Conservation (phyloP, 2,797 vertebrate genomes). For the Anguilla pacifica region DNA sequence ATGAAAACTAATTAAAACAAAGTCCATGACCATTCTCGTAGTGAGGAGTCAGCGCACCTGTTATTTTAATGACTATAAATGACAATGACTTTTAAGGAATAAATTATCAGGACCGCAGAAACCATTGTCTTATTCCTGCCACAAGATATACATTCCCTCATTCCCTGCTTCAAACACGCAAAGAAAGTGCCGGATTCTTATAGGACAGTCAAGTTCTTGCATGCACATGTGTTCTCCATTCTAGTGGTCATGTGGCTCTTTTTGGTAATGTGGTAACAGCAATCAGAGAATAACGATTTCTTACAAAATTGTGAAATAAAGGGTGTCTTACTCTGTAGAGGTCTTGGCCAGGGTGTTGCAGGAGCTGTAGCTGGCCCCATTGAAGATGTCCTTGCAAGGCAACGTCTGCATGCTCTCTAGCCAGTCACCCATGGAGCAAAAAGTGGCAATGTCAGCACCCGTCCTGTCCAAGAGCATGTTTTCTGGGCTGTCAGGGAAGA, state of each 20-base stretch:
- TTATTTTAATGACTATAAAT: conserved; percentile 7
- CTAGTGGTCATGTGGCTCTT: neutral
- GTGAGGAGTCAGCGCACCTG: neutral
- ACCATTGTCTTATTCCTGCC: neutral
- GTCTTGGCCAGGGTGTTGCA: conserved; percentile 97
- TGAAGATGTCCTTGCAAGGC: conserved; percentile 94
- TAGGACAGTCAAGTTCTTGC: neutral
- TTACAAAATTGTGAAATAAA: conserved; percentile 7
- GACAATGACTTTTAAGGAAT: conserved; percentile 1
- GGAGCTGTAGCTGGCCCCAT: conserved; percentile 94
- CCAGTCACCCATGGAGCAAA: conserved; percentile 87
- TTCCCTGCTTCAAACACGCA: neutral
- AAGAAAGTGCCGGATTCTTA: neutral
- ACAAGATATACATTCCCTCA: neutral
- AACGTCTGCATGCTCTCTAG: conserved; percentile 88
- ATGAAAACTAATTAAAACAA: neutral
- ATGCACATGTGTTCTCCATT: neutral
- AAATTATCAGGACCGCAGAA: neutral
- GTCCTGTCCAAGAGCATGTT: conserved; percentile 94
- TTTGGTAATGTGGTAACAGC: neutral
- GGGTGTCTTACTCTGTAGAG: conserved; percentile 88
- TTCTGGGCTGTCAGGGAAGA: conserved; percentile 75
- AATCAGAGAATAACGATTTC: neutral
- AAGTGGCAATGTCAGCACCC: conserved; percentile 81
- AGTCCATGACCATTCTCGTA: neutral